Conservation (phyloP, 1,140 invertebrate species). For the Leptestheria dahalacensis region DNA sequence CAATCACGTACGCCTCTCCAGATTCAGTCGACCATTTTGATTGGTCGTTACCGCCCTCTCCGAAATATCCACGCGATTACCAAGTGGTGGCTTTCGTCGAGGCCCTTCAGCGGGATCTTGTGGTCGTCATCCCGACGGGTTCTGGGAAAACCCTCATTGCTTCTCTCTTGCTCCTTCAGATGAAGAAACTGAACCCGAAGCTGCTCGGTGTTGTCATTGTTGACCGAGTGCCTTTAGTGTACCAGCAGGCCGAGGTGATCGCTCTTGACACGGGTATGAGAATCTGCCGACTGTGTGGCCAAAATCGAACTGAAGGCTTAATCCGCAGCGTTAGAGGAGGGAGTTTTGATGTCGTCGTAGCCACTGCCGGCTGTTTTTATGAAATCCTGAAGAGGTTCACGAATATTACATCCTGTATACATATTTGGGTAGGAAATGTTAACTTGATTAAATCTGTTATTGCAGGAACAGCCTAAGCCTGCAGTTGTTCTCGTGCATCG, state of each 20-base stretch:
- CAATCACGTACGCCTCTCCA: background rate
- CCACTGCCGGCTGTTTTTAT: background rate
- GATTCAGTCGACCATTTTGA: background rate
- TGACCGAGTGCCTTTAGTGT: slow-evolving; percentile 5
- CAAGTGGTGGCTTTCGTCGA: slow-evolving; percentile 1
- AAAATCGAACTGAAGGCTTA: background rate
- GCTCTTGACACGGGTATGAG: background rate
- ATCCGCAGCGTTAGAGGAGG: background rate
- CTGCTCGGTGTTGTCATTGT: slow-evolving; percentile 2
- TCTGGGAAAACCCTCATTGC: slow-evolving; percentile 7
- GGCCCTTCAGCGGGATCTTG: background rate
- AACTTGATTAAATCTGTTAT: background rate
- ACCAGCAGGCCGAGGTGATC: slow-evolving; percentile 2
- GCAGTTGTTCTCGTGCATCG: background rate
- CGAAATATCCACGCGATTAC: background rate
- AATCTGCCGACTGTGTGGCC: slow-evolving; percentile 4
- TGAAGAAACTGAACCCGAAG: slow-evolving; percentile 3
- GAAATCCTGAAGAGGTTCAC: background rate
- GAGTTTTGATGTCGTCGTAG: slow-evolving; percentile 1
- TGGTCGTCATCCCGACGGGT: slow-evolving; percentile 10
- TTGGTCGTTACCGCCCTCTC: background rate
- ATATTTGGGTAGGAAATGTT: background rate
- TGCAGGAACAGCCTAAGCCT: background rate
- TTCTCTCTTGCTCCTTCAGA: background rate
- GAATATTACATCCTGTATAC: background rate